Evolutionary conservation across 2,888 invertebrate genomes (phyloP).

Genomic region (Arrhopalites spinosus): DNA sequence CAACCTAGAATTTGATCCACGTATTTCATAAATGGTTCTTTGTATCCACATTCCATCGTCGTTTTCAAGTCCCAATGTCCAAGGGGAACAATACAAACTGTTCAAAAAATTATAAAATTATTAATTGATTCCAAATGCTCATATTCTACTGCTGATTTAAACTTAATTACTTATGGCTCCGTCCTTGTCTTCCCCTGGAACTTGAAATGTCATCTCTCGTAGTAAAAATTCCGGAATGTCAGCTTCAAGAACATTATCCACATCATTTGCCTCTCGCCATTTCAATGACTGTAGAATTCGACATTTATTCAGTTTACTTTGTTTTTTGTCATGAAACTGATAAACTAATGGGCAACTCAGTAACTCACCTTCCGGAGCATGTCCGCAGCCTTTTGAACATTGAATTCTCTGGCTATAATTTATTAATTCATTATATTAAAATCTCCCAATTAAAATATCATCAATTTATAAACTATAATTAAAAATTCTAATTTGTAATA

Average conservation of each 20-base stretch:
- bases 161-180: constrained; percentile 9
- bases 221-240: neutral
- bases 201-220: constrained; percentile 9
- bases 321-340: neutral
- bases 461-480: too few species aligned
- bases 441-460: too few species aligned
- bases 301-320: neutral
- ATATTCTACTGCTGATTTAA: neutral
- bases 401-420: constrained; percentile 18
- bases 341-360: too few species aligned
- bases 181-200: constrained; percentile 25
- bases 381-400: constrained; percentile 21
- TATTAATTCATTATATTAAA: too few species aligned
- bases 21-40: neutral
- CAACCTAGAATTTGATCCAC: neutral
- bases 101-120: neutral
- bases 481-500: too few species aligned
- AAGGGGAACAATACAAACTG: constrained; percentile 9
- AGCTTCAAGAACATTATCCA: constrained; percentile 19
- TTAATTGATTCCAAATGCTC: too few species aligned
- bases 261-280: constrained; percentile 26
- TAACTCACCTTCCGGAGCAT: constrained; percentile 27
- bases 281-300: constrained; percentile 4
- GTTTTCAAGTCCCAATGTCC: constrained; percentile 5
- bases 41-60: neutral